Evolutionary conservation across 2,113 vertebrate species (phyloP).

Genomic region (Lepidothrix coronata): DNA sequence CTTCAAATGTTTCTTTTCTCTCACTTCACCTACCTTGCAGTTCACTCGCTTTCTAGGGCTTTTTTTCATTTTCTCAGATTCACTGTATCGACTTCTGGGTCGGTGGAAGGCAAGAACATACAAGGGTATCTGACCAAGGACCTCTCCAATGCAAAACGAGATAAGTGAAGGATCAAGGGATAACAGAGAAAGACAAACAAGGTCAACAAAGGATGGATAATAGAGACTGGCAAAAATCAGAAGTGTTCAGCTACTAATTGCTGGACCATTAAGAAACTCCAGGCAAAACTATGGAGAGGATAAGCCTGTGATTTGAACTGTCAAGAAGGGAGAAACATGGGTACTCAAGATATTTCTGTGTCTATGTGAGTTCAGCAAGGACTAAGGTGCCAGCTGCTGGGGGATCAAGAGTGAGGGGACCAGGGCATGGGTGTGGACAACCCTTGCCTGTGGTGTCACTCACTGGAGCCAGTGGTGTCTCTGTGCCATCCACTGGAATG

Average conservation of each 20-base stretch:
- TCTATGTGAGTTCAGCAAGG: background rate
- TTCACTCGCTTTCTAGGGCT: background rate
- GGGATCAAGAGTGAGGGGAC: background rate
- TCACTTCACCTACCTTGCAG: background rate
- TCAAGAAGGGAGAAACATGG: background rate
- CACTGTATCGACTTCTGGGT: background rate
- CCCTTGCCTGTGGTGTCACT: background rate
- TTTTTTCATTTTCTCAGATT: background rate
- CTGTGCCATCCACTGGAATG: too few species aligned
- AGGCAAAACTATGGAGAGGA: background rate
- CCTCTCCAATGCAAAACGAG: background rate
- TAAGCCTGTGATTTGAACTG: background rate
- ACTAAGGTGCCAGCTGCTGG: background rate
- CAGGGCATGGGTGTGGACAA: too few species aligned
- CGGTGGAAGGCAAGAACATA: background rate
- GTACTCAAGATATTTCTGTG: background rate
- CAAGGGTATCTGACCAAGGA: background rate
- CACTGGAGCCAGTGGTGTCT: too few species aligned
- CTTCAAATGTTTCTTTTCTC: background rate
- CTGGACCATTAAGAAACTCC: background rate
- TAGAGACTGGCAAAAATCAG: background rate
- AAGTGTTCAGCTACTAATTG: background rate
- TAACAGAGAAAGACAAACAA: background rate
- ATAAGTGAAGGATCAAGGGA: background rate
- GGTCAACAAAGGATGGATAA: background rate